These are phyloP conservation scores for Channa argus DNA, from an alignment of 2,113 vertebrate species.

Conservation along the genomic window DNA sequence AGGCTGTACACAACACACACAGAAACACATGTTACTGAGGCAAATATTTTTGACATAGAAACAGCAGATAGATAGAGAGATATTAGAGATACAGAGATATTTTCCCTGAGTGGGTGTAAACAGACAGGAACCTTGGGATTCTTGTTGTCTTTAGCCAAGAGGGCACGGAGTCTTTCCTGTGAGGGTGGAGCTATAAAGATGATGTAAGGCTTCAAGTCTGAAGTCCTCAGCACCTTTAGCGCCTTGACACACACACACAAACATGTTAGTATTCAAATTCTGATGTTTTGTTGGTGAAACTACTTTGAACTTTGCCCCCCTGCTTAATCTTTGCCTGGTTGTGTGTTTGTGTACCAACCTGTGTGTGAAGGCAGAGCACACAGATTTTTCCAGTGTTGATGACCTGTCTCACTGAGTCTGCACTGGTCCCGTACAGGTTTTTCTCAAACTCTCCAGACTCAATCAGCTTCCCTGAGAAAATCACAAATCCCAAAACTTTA, in stretches of 20 bases:
- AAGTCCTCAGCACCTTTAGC: constrained; percentile 93
- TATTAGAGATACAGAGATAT: too few species aligned
- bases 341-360: constrained; percentile 82
- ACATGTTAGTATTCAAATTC: not conserved
- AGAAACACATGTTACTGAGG: not conserved
- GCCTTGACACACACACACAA: constrained; percentile 80
- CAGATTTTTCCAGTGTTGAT: constrained; percentile 99
- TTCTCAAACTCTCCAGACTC: constrained; percentile 98
- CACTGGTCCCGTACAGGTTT: constrained; percentile 96
- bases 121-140: constrained; percentile 90
- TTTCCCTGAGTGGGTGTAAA: not conserved
- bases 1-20: constrained; percentile 81
- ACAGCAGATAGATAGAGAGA: not conserved
- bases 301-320: not conserved
- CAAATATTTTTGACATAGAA: not conserved
- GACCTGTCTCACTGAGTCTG: constrained; percentile 95
- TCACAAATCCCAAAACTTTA: not conserved
- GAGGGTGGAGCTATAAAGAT: constrained; percentile 98
- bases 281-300: not conserved
- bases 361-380: constrained; percentile 94
- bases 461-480: constrained; percentile 89
- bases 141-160: constrained; percentile 95
- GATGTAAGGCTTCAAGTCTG: constrained; percentile 98
- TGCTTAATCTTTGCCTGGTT: not conserved
- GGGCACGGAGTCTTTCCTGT: constrained; percentile 93